Base-by-base conservation (phyloP, 2,888 invertebrate genomes). In the Drosophila mulleri region DNA sequence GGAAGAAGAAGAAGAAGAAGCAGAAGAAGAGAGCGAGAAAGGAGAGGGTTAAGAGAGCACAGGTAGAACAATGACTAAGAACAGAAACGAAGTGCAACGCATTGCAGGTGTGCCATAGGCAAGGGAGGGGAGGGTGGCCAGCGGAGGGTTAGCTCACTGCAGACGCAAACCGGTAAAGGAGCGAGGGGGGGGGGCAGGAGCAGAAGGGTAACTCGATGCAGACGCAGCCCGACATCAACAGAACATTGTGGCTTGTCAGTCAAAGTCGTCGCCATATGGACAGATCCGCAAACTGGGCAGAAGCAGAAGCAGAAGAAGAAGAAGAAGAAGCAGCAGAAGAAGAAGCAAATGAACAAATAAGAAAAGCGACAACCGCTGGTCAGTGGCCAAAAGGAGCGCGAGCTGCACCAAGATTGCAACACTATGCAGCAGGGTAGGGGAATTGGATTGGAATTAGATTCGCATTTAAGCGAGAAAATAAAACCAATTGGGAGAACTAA, bases 1-100 rank as follows among this genome's bases (percentile, higher is more conserved):
- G 32, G 42, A 16, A 14, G n/a, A 39, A 39, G 37, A 20, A 26
- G 42, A 14, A 23, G n/a, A 18, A 32, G 42, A 12, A 14, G n/a
- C 16, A 16, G 37, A 20, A 20, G 32, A 39, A 11, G 18, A 56
- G 44, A 23, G 44, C 8, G 18, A 20, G 41, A 20, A 16, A 14
- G 14, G 37, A 39, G 37, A 16, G 37, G 37, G 37, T 16, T 6
- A 6, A 37, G 37, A 37, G 37, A 39, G 37, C 5, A 12, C 44
- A 67, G 29, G 18, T 48, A 70, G 56, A 78, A 82, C 82, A 82
- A 84, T 75, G 60, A 64, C 71, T 72, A 69, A 71, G 69, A 66
- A 75, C 52, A 74, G 70, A 84, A 87, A 78, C 82, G 72, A 80
- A 73, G 78, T 82, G 80, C 74, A 84, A 78, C 75, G 65, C 64